Conservation (phyloP, 2,888 invertebrate species). For the Dicranocentrus wangi region DNA sequence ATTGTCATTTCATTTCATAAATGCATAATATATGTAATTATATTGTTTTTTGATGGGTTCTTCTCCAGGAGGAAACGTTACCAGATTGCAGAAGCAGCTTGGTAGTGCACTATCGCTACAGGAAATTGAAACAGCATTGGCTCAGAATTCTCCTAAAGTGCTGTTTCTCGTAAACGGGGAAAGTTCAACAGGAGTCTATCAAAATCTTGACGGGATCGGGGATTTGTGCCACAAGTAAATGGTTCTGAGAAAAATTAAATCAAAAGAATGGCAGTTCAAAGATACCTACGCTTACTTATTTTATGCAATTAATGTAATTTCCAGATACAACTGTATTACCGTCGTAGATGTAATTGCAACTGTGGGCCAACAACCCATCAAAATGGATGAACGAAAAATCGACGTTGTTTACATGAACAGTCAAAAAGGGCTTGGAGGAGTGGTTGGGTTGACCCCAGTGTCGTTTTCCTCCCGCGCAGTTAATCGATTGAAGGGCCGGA, state of each 20-base stretch:
- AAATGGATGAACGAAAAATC: slow-evolving; percentile 82
- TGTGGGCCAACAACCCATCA: slow-evolving; percentile 82
- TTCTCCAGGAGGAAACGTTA: not conserved
- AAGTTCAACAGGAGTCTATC: slow-evolving; percentile 88
- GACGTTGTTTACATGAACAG: slow-evolving; percentile 85
- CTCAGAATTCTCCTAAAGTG: slow-evolving; percentile 80
- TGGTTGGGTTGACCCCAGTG: slow-evolving; percentile 84
- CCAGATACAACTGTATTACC: slow-evolving; percentile 45
- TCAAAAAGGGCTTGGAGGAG: slow-evolving; percentile 84
- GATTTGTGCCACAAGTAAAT: slow-evolving; percentile 84
- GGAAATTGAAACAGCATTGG: slow-evolving; percentile 78
- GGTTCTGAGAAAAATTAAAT: no score
- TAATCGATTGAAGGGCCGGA: slow-evolving; percentile 75
- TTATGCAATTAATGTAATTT: no score
- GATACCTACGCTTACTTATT: no score
- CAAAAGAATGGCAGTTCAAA: no score
- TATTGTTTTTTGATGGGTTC: no score
- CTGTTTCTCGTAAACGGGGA: slow-evolving; percentile 91
- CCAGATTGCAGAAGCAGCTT: not conserved
- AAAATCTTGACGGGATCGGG: slow-evolving; percentile 86
- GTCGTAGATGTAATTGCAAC: slow-evolving; percentile 86
- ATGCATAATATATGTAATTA: no score
- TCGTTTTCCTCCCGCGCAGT: slow-evolving; percentile 82
- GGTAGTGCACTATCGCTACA: not conserved
- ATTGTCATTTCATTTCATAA: no score